These are phyloP conservation scores for Anastrepha obliqua DNA, from an alignment of 1,140 invertebrate genomes.

Conservation along the genomic window DNA sequence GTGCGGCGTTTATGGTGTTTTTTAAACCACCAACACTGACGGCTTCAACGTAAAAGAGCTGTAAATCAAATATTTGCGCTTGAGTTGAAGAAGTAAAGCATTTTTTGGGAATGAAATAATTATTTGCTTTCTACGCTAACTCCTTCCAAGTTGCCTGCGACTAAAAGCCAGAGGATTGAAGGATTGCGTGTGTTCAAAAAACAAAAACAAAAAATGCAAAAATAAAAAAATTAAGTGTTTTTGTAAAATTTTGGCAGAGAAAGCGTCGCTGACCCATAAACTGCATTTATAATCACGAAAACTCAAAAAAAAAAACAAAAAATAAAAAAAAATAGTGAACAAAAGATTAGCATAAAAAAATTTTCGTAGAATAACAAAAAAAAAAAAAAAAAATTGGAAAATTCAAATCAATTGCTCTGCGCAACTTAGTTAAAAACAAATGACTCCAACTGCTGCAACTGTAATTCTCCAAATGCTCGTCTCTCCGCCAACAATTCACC, in stretches of 20 bases:
- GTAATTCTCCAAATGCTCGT: constrained; percentile 24
- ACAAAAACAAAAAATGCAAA: neutral
- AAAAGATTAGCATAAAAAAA: too few species aligned
- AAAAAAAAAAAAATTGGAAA: neutral
- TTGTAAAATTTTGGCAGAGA: neutral
- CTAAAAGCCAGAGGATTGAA: neutral
- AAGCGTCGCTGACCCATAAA: constrained; percentile 31
- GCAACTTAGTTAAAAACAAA: neutral
- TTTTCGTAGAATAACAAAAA: too few species aligned
- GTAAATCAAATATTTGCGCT: constrained; percentile 51
- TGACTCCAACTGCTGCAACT: neutral
- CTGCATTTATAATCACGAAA: neutral
- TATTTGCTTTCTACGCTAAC: constrained; percentile 25
- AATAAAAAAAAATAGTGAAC: neutral
- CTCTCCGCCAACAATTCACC: constrained; percentile 13
- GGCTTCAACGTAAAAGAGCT: constrained; percentile 51
- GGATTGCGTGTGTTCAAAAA: constrained; percentile 22
- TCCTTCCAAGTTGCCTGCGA: neutral
- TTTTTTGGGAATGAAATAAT: constrained; percentile 43
- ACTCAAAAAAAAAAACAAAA: neutral
- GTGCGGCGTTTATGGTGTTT: neutral
- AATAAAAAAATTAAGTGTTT: neutral
- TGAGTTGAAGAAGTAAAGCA: constrained; percentile 16
- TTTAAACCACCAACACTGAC: neutral
- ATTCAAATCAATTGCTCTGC: neutral